Evolutionary conservation across 2,888 invertebrate genomes (phyloP).

Genomic region (Polietes domitor): DNA sequence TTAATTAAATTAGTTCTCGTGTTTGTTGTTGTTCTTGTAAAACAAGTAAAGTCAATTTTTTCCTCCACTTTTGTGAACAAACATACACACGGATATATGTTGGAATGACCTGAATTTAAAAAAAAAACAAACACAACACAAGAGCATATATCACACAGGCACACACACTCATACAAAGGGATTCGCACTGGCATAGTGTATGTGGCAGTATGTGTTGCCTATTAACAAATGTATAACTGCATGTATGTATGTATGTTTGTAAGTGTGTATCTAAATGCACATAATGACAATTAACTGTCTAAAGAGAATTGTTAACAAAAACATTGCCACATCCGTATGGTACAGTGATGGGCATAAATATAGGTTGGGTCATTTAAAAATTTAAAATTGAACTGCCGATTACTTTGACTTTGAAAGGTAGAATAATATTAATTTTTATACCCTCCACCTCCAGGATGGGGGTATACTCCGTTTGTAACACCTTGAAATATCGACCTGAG

Average conservation of each 20-base stretch:
- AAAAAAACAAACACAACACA: not conserved
- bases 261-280: not conserved
- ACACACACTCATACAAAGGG: not conserved
- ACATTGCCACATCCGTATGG: not conserved
- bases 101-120: conserved; percentile 52
- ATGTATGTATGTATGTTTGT: not conserved
- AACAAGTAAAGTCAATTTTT: conserved; percentile 37
- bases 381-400: no score
- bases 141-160: not conserved
- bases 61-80: conserved; percentile 46
- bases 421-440: no score
- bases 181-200: not conserved
- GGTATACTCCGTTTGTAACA: no score
- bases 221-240: not conserved
- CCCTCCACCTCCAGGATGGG: no score
- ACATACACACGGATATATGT: conserved; percentile 39
- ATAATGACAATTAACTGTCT: conserved; percentile 61
- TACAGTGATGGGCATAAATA: not conserved
- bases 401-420: no score
- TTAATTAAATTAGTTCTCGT: conserved; percentile 22
- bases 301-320: conserved; percentile 56
- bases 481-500: no score
- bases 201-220: not conserved
- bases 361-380: no score
- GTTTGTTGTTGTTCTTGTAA: not conserved